Evolutionary conservation across 2,888 invertebrate species (phyloP), one percentile per base, ranked within the genome.

Genomic region (Xestobium rufovillosum): DNA sequence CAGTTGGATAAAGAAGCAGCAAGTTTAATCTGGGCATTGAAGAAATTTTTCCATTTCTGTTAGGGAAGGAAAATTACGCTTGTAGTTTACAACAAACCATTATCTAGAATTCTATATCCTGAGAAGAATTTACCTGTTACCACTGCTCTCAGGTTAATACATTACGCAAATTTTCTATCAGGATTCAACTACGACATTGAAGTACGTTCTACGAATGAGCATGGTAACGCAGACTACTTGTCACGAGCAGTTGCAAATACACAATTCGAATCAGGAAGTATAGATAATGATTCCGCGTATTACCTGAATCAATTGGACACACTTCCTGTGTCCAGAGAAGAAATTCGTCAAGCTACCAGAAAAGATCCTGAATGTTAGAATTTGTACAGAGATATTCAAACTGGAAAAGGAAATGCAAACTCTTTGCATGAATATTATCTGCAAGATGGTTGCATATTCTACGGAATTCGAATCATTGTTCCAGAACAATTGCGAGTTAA

Each of bases 81-180:
- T 8, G 23, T 19, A 6, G n/a, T n/a, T 6, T 6, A 19, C 23
- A 19, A 19, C n/a, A 6, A 19, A n/a, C 23, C 23, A n/a, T 15
- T 32, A 39, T 41, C 44, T 9, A 43, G 45, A 25, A 55, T 62
- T n/a, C 46, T 62, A 26, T 48, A 53, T 36, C 54, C 59, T 25
- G 48, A 56, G 14, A 52, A 48, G 38, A 30, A 41, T 14, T 26
- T 36, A 35, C 49, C 49, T 2, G 34, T 39, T 3, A 45, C 36
- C 6, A 47, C 46, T 25, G 48, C 51, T 6, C 38, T 47, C 14
- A 28, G 52, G 38, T 33, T 51, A 28, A 34, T 51, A 31, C 50
- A 50, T 33, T 51, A 48, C 36, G 49, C 45, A 19, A 36, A 40
- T 28, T 51, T 46, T 37, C 19, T 48, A 23, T 36, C 47, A 16